Evolutionary conservation across 2,797 vertebrate genomes (phyloP), one percentile per base, ranked within the genome.

Genomic region (Champsocephalus gunnari): DNA sequence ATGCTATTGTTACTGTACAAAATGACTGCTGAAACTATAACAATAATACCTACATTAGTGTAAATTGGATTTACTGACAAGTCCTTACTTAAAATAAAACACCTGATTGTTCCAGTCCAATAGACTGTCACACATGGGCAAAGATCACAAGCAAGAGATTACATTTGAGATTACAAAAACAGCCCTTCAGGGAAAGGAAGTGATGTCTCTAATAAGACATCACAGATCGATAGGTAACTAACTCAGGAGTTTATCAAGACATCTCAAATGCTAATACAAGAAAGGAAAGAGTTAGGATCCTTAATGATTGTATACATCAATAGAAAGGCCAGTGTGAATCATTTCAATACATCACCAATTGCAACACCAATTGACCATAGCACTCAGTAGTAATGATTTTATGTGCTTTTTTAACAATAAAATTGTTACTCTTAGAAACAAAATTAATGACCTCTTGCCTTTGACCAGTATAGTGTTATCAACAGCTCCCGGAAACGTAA

Each of bases 291-390:
- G 38, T 75, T 43, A 49, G 17, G 62, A 14, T 73, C 65, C 67
- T 49, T 51, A 70, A 75, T 62, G 19, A 44, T 12, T 55, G 60
- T 48, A 61, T n/a, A 53, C 60, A 81, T 85, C 57, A 0, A 74
- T 71, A 60, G 12, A 63, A 60, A 66, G 17, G 48, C 24, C 5
- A 53, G 28, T 51, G 66, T 73, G 12, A 59, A 28, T 43, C 34
- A 64, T 59, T 68, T 60, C 5, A 63, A 41, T 8, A 19, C 24
- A 65, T 5, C 47, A 34, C 16, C 60, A 60, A 47, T 63, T 4
- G 51, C n/a, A 21, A 55, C 34, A 58, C 7, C 2, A 41, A 55
- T 79, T 19, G 19, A 19, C 19, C 19, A 19, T 1, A 19, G 19
- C 19, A 19, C 19, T 19, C 19, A 19, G 19, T 19, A 19, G 19